Evolutionary conservation across 2,888 invertebrate genomes (phyloP), one percentile per base, ranked within the genome.

Genomic region (Gymnoscelis rufifasciata): DNA sequence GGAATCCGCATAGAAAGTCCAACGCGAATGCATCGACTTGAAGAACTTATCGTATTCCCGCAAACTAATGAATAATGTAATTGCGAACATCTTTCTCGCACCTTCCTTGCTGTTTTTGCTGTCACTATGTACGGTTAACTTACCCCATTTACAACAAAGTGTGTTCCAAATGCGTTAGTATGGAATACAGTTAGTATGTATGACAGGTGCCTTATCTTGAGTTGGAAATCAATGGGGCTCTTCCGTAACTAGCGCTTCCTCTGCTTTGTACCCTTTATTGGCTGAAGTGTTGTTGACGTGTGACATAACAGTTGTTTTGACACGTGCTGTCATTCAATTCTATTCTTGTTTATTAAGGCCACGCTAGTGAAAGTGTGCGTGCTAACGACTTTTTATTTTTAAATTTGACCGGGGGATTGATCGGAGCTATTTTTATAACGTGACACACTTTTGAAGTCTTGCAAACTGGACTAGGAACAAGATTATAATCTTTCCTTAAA

Each of bases 31-130:
- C 53, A 55, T 50, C 43, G 43, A 43, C 47, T 3, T 5, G 19
- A 42, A 38, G 42, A 55, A 53, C 58, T 64, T 60, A 66, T 71
- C 56, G 60, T 56, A 60, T 68, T 69, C 60, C 55, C 51, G 56
- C 56, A 60, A 66, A 60, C 52, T 59, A 60, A 73, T 78, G 70
- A 68, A 78, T 78, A 64, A 77, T 78, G 75, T 72, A 66, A 45
- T 35, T 50, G 47, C 48, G 36, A 43, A 40, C 45, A 55, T 59
- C 56, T 59, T 56, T 61, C 58, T 61, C 63, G 62, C 67, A 62
- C 68, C 63, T 65, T 51, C 39, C 56, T 41, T 40, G 52, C 39
- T 52, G 57, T 56, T 62, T 68, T 68, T 70, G 67, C 62, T 63
- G 52, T 52, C 43, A 39, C 63, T 58, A 46, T 65, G 60, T 56